Evolutionary conservation across 1,140 invertebrate genomes (phyloP).

Genomic region (Limonius californicus): DNA sequence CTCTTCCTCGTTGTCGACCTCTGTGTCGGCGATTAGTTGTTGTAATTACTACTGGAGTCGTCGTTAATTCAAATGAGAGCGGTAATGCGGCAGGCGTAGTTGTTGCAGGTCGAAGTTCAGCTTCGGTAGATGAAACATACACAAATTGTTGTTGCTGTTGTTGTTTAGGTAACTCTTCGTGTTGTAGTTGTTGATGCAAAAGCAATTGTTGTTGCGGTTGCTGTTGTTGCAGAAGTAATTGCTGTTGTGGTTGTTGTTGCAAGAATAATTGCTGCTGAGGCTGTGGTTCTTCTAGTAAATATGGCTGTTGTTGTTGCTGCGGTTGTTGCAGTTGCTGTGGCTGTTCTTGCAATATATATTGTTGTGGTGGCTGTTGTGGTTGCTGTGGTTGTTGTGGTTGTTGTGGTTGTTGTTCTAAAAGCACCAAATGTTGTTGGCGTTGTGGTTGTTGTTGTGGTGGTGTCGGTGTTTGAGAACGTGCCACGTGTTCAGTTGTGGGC

Average conservation of each 20-base stretch:
- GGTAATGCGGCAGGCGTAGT: slow-evolving; percentile 20
- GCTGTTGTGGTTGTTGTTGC: too few species aligned
- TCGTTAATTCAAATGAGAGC: slow-evolving; percentile 24
- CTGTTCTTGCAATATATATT: slow-evolving; percentile 24
- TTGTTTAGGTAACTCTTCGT: not conserved
- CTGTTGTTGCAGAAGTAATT: too few species aligned
- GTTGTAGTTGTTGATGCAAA: not conserved
- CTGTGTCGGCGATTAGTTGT: slow-evolving; percentile 42
- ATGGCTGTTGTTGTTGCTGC: slow-evolving; percentile 22
- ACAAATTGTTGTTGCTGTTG: not conserved
- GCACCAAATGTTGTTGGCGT: not conserved
- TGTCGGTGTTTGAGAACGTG: slow-evolving; percentile 3
- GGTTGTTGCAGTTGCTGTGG: slow-evolving; percentile 33
- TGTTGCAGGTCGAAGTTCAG: slow-evolving; percentile 25
- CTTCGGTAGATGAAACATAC: not conserved
- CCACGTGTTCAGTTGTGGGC: slow-evolving; percentile 26
- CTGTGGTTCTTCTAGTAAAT: slow-evolving; percentile 29
- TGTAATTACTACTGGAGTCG: slow-evolving; percentile 47
- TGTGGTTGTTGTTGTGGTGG: not conserved
- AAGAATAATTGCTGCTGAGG: too few species aligned
- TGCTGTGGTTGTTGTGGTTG: not conserved
- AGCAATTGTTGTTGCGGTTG: too few species aligned
- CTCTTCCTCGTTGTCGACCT: slow-evolving; percentile 32
- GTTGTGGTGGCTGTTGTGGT: slow-evolving; percentile 1
- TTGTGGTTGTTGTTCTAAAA: slow-evolving; percentile 17